Evolutionary conservation across 2,888 invertebrate species (phyloP).

Genomic region (Acanthoscelides obtectus): DNA sequence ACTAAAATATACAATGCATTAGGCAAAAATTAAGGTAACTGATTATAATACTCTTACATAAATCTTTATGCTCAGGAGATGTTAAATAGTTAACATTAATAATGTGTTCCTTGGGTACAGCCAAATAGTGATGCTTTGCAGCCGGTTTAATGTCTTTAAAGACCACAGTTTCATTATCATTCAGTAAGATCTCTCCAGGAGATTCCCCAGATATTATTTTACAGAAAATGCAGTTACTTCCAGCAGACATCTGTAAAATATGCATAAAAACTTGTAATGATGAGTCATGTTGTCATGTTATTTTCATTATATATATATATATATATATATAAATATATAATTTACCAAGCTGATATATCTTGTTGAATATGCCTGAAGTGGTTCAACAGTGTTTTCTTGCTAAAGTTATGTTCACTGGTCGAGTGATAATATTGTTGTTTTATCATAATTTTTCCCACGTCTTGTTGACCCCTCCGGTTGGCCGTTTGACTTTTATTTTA

Average conservation of each 20-base stretch:
- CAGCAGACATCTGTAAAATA: not conserved
- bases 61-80: constrained; percentile 56
- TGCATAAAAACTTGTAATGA: too few species aligned
- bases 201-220: constrained; percentile 62
- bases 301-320: too few species aligned
- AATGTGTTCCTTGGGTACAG: constrained; percentile 74
- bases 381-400: not conserved
- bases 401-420: too few species aligned
- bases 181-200: constrained; percentile 59
- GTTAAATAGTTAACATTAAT: constrained; percentile 66
- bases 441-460: too few species aligned
- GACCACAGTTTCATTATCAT: constrained; percentile 71
- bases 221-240: constrained; percentile 64
- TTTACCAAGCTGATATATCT: not conserved
- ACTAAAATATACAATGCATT: constrained; percentile 50
- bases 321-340: not conserved
- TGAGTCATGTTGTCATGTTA: too few species aligned
- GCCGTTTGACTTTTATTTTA: too few species aligned
- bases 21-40: not conserved
- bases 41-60: constrained; percentile 56
- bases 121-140: constrained; percentile 71
- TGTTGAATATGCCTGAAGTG: not conserved
- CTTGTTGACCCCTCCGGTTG: too few species aligned
- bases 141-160: constrained; percentile 84
- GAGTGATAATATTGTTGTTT: too few species aligned